Conservation (phyloP, 2,113 vertebrate genomes). For the Sceloporus undulatus region DNA sequence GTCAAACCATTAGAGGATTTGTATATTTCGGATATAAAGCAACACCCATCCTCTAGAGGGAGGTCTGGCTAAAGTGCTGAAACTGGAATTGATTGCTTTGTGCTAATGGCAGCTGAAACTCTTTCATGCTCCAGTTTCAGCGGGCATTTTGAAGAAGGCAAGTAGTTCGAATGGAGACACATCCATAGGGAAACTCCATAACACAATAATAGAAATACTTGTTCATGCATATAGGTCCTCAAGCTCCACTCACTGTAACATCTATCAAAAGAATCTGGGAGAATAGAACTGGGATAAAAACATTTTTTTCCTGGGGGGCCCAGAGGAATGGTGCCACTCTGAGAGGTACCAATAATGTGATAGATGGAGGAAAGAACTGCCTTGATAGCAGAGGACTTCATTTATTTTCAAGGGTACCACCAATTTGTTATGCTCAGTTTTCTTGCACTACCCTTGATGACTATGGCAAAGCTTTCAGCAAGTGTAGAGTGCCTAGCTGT, state of each 20-base stretch:
- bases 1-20: constrained; percentile 72
- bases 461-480: too few relatives aligned
- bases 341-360: too few relatives aligned
- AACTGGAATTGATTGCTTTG: constrained; percentile 69
- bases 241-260: neutral
- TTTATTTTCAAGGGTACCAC: too few relatives aligned
- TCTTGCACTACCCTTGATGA: too few relatives aligned
- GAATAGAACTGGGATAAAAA: too few relatives aligned
- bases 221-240: neutral
- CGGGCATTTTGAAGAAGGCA: constrained; percentile 69
- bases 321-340: too few relatives aligned
- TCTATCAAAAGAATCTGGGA: too few relatives aligned
- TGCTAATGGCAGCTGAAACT: constrained; percentile 51
- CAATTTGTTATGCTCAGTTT: too few relatives aligned
- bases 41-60: constrained; percentile 50
- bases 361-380: too few relatives aligned
- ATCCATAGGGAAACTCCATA: neutral
- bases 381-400: too few relatives aligned
- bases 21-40: constrained; percentile 68
- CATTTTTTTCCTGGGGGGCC: too few relatives aligned
- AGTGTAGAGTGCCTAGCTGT: too few relatives aligned
- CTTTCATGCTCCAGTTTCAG: constrained; percentile 66
- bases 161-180: constrained; percentile 51
- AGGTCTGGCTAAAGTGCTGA: constrained; percentile 56
- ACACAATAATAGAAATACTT: neutral